Evolutionary conservation across 1,140 invertebrate species (phyloP).

Genomic region (Bombus picipes): DNA sequence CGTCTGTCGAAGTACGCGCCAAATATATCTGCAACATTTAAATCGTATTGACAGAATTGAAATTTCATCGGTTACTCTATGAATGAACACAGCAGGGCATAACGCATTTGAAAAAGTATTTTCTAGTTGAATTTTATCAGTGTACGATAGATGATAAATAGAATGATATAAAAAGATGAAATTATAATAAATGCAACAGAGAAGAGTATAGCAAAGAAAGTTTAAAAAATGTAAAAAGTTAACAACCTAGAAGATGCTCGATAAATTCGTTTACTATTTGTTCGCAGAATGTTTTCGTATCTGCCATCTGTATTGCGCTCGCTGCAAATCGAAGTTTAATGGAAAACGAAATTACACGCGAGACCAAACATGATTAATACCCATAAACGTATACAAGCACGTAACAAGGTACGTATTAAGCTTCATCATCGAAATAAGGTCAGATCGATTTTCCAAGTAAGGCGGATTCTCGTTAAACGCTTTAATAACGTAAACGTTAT

Average conservation of each 20-base stretch:
- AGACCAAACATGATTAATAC: not conserved
- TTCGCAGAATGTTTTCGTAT: not conserved
- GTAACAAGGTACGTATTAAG: not conserved
- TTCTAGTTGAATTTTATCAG: no score
- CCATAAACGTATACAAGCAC: not conserved
- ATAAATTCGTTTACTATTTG: not conserved
- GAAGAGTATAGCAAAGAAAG: not conserved
- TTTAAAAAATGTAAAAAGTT: not conserved
- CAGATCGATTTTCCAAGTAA: conserved; percentile 1
- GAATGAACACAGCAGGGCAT: no score
- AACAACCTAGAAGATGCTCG: not conserved
- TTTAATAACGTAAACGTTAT: not conserved
- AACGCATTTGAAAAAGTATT: no score
- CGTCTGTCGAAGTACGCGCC: no score
- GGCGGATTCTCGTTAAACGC: conserved; percentile 16
- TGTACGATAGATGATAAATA: no score
- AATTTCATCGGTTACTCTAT: no score
- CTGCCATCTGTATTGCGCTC: not conserved
- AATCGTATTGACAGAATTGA: no score
- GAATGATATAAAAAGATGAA: no score
- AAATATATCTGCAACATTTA: no score
- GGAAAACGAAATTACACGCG: conserved; percentile 13
- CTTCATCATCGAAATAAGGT: not conserved
- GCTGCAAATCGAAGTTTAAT: not conserved
- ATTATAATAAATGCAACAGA: not conserved